These are phyloP conservation scores for Poeciliopsis occidentalis DNA, from an alignment of 2,113 vertebrate species.

Conservation along the genomic window DNA sequence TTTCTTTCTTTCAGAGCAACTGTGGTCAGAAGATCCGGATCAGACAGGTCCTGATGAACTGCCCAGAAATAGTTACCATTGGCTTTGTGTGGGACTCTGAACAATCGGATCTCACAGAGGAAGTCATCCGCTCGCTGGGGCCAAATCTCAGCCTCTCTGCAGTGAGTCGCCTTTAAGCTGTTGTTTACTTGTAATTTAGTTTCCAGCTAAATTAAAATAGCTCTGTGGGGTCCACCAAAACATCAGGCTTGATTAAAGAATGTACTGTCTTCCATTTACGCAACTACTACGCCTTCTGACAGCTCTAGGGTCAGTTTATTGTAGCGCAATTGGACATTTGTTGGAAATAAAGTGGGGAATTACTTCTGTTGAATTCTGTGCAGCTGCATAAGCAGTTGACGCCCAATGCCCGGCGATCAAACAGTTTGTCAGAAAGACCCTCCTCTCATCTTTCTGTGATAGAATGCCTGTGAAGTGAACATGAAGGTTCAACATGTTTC, in stretches of 20 bases:
- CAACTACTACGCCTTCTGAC: slow-evolving; percentile 4
- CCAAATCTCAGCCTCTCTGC: slow-evolving; percentile 89
- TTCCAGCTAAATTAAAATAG: slow-evolving; percentile 2
- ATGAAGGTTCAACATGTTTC: slow-evolving; percentile 14
- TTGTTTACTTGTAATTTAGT: background rate
- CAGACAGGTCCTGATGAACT: slow-evolving; percentile 96
- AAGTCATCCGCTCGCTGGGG: slow-evolving; percentile 89
- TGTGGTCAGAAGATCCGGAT: slow-evolving; percentile 96
- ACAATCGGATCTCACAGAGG: slow-evolving; percentile 92
- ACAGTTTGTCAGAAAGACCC: slow-evolving; percentile 61
- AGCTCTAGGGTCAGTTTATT: slow-evolving; percentile 42
- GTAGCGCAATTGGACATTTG: slow-evolving; percentile 63
- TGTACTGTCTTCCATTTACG: slow-evolving; percentile 13
- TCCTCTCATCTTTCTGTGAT: slow-evolving; percentile 32
- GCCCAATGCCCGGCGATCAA: slow-evolving; percentile 69
- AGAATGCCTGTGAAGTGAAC: slow-evolving; percentile 26
- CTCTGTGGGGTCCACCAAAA: background rate
- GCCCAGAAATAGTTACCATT: slow-evolving; percentile 94
- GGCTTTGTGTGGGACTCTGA: slow-evolving; percentile 97
- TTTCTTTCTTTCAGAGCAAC: slow-evolving; percentile 83
- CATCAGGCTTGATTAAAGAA: background rate
- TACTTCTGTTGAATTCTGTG: slow-evolving; percentile 63
- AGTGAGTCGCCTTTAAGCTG: slow-evolving; percentile 72
- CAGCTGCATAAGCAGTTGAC: slow-evolving; percentile 70
- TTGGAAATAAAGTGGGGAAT: slow-evolving; percentile 71